phyloP scores from a whole-genome alignment of 2,797 vertebrate genomes.

The Falco rusticolus region DNA sequence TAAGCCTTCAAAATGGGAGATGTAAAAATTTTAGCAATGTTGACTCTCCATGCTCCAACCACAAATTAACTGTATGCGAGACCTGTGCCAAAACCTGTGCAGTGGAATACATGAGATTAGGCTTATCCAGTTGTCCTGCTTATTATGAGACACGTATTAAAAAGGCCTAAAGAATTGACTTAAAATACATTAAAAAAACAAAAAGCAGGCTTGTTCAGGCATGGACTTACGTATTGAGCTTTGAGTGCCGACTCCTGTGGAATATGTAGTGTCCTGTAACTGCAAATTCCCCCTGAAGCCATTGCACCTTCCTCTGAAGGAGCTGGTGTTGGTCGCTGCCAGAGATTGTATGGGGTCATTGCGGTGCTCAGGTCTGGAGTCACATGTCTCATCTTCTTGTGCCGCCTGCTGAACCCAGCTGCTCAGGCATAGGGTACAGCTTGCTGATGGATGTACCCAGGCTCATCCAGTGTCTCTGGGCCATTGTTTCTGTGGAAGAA shows the following conservation, averaged over 20 bases:
- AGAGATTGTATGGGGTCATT: neutral
- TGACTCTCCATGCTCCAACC: neutral
- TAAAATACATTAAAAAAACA: neutral
- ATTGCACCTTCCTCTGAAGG: neutral
- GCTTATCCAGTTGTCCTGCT: neutral
- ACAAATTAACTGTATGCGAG: neutral
- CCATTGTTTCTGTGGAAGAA: neutral
- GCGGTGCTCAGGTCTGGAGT: neutral
- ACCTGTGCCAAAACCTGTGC: accelerated
- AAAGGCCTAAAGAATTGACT: neutral
- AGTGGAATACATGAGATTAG: neutral
- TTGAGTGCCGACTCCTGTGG: neutral
- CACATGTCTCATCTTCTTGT: neutral
- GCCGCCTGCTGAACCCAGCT: neutral
- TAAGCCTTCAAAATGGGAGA: neutral
- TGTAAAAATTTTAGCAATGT: neutral
- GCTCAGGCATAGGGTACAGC: neutral
- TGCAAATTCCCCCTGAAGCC: neutral
- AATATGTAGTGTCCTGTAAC: neutral
- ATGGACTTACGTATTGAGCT: neutral
- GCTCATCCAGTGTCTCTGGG: neutral
- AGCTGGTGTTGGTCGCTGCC: neutral
- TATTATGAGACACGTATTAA: accelerated
- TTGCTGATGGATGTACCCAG: neutral
- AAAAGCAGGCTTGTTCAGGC: neutral